Evolutionary conservation across 2,888 invertebrate species (phyloP), one percentile per base, ranked within the genome.

Genomic region (Plagiodera versicolora): DNA sequence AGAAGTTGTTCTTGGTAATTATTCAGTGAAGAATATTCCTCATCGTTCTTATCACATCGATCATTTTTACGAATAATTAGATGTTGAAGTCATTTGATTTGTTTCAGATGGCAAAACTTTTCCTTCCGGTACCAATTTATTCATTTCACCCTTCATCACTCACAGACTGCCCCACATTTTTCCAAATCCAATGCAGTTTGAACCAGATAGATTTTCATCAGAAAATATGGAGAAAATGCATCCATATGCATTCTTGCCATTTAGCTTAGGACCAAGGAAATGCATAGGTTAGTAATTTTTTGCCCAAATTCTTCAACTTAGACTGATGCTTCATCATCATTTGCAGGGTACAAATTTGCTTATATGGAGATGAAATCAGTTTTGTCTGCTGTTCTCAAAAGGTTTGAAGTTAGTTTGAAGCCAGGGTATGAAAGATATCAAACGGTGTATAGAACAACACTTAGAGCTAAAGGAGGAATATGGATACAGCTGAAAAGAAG

Each of bases 231-330:
- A 81, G 66, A 77, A 81, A 60, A 77, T 85, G 35, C 83, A 86
- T 76, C 83, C 85, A 0, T 86, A 83, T 64, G 83, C 84, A 0
- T 86, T 81, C 61, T 74, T 87, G 44, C 86, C 86, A 0, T 87
- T 87, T 64, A 86, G 86, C 68, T 82, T 83, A 0, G 86, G 86
- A 0, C 84, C 85, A 0, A 81, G 86, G 54, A 86, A 86, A 65
- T 83, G 83, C 57, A 81, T 83, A 63, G 83, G 82, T 82, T 72
- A 55, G 65, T 52, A 16, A 8, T 48, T 24, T 46, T 5, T n/a
- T 19, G 1, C 30, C 39, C 9, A 16, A 19, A 0, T 50, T 44
- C 24, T 14, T 24, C 24, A 24, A 24, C 24, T 24, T 24, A 24
- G 3, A 24, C 3, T 24, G 6, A 5, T 24, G 24, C 6, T 6